Percentiles rank a stretch among this genome's conserved stretches.
Conservation (phyloP, 2,797 vertebrate species). For the Microtus obscurus region DNA sequence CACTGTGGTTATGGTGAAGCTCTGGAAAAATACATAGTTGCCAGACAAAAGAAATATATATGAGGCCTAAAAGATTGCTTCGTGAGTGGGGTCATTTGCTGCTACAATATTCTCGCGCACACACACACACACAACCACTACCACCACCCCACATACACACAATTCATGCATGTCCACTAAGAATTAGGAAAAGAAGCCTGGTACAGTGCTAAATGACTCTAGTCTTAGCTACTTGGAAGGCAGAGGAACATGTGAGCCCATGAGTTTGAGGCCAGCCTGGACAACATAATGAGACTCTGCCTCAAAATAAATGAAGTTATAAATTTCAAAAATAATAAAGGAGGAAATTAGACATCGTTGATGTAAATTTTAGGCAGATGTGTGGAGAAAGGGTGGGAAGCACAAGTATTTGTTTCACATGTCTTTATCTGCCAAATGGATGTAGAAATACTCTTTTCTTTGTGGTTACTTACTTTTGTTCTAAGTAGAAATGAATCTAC, state of each 20-base stretch:
- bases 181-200: background rate
- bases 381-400: background rate
- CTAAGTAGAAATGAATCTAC: constrained; percentile 41
- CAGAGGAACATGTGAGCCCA: background rate
- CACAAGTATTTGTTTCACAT: background rate
- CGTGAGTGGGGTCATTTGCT: background rate
- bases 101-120: background rate
- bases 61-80: background rate
- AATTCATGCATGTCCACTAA: background rate
- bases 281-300: background rate
- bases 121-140: background rate
- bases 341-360: background rate
- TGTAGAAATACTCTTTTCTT: constrained; percentile 8
- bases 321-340: background rate
- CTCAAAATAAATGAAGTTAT: background rate
- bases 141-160: background rate
- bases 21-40: constrained; percentile 20
- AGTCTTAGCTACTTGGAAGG: background rate
- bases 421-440: background rate
- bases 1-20: constrained; percentile 6
- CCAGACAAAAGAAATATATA: constrained; percentile 21
- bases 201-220: background rate
- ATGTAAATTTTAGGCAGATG: constrained; percentile 4
- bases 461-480: constrained; percentile 54
- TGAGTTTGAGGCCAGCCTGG: background rate